Base-by-base conservation (phyloP, 2,113 vertebrate genomes). In the Vireo altiloquus region DNA sequence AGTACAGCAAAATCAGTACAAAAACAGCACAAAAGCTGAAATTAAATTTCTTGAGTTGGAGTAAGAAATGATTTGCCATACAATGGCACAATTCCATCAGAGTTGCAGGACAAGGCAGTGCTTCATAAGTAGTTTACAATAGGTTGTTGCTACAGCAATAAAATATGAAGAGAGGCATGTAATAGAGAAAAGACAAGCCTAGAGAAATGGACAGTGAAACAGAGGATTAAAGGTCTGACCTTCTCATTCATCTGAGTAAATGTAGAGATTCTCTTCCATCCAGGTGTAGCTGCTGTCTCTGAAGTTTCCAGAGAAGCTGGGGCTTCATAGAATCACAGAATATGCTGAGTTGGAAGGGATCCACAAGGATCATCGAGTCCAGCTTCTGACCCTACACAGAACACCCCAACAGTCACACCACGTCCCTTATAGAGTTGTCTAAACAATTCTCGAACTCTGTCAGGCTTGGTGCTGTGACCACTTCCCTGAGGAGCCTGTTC, bases 281-380 rank as follows among this genome's bases (percentile, higher is more conserved):
- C 9, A 59, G 8, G 12, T 40, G 14, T 57, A 60, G 15, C 8
- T 66, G 27, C 6, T 42, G 7, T 54, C 54, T 87, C 50, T 65
- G 30, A 69, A 82, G 47, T 78, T 82, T 46, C 30, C 15, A 30
- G 65, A 33, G 39, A 46, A 11, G 10, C 18, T 54, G 19, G 13
- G 53, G 42, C 39, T 80, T 72, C 31, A 42, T 2, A 57, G 27
- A 57, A 37, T 40, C 56, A 40, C 16, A 64, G 31, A 56, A 56
- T 23, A 6, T 31, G 30, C 14, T 35, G 50, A 49, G 25, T 27
- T 56, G 57, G 50, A 80, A 42, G 17, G 9, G 14, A 49, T 31
- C 6, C 31, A 42, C 3, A 8, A 49, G 21, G 13, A 56, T 15
- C 9, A 42, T 22, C 0, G 0, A 13, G 27, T 57, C 18, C 31